Percentiles rank a stretch among this genome's conserved stretches.
Conservation (phyloP, 2,888 invertebrate species). For the Lycaena phlaeas region DNA sequence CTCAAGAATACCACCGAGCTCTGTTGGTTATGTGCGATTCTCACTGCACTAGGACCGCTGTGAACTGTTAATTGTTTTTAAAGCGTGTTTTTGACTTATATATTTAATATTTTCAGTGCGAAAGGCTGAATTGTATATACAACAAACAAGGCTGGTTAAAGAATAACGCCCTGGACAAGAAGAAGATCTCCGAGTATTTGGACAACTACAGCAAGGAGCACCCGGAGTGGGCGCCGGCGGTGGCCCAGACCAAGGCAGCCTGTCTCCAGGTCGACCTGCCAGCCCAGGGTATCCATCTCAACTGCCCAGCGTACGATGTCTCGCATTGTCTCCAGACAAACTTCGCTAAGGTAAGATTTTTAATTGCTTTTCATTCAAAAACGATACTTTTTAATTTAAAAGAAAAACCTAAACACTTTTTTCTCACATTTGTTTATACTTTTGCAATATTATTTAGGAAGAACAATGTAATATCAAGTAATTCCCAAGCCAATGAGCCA, state of each 20-base stretch:
- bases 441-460: too few species aligned
- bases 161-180: slow-evolving; percentile 30
- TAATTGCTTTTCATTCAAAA: too few species aligned
- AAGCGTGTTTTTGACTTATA: too few species aligned
- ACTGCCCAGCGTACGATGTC: slow-evolving; percentile 47
- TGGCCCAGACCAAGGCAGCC: slow-evolving; percentile 28
- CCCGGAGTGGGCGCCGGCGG: slow-evolving; percentile 36
- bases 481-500: too few species aligned
- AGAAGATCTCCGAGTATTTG: slow-evolving; percentile 30
- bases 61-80: too few species aligned
- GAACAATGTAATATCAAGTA: too few species aligned
- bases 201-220: slow-evolving; percentile 33
- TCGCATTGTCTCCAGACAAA: slow-evolving; percentile 32
- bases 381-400: too few species aligned
- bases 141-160: slow-evolving; percentile 36
- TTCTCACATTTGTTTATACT: too few species aligned
- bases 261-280: slow-evolving; percentile 34
- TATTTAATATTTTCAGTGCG: slow-evolving; percentile 36
- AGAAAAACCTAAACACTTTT: too few species aligned
- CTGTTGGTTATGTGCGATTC: too few species aligned
- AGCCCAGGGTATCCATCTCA: slow-evolving; percentile 33
- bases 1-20: too few species aligned
- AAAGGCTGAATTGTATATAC: slow-evolving; percentile 37
- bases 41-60: too few species aligned
- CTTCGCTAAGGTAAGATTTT: slow-evolving; percentile 37